Conservation (phyloP, 2,888 invertebrate species). For the Mesoligia furuncula region DNA sequence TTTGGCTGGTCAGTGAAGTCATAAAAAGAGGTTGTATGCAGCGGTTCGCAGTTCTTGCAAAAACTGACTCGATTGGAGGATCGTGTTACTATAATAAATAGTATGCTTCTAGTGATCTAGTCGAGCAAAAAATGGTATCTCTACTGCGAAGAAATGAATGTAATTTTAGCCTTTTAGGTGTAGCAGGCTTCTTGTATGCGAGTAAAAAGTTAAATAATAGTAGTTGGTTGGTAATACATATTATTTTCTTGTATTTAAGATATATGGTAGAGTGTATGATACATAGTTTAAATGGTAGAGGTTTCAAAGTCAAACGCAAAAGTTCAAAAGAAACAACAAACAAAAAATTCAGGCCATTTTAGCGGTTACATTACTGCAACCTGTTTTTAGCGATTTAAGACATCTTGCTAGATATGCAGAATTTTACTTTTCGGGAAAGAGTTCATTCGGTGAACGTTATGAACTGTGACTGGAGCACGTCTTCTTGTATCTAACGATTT, state of each 20-base stretch:
- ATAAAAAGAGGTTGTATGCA: slow-evolving; percentile 50
- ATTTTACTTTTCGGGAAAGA: neutral
- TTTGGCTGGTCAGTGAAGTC: slow-evolving; percentile 26
- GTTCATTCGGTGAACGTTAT: neutral
- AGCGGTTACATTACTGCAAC: neutral
- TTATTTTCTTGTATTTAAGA: neutral
- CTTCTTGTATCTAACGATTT: neutral
- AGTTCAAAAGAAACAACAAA: neutral
- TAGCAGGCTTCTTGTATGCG: neutral
- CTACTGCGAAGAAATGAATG: slow-evolving; percentile 34
- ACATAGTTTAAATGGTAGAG: neutral
- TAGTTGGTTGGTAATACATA: slow-evolving; percentile 11
- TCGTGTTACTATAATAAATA: slow-evolving; percentile 58
- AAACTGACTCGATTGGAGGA: slow-evolving; percentile 53
- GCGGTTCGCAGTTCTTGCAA: slow-evolving; percentile 51
- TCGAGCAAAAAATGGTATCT: slow-evolving; percentile 33
- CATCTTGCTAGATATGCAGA: neutral
- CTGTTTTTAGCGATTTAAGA: neutral
- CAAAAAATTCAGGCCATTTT: too few species aligned
- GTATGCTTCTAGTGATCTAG: slow-evolving; percentile 35
- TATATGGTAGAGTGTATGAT: neutral
- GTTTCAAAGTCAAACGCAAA: neutral
- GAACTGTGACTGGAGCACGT: neutral
- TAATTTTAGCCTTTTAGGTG: slow-evolving; percentile 27
- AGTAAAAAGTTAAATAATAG: slow-evolving; percentile 3